Evolutionary conservation across 2,888 invertebrate species (phyloP).

Genomic region (Yponomeuta malinellus): DNA sequence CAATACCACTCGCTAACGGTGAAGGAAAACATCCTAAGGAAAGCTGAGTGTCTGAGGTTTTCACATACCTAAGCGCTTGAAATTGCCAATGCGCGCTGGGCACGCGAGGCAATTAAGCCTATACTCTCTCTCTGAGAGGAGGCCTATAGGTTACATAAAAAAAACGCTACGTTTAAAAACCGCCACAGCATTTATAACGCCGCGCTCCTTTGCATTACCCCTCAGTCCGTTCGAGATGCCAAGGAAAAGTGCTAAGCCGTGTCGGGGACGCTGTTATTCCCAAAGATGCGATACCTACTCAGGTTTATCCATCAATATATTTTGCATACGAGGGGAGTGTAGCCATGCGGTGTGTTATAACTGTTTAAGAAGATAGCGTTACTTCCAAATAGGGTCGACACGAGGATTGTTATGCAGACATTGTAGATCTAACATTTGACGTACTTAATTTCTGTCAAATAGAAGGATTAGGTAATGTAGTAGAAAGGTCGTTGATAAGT

Average conservation of each 20-base stretch:
- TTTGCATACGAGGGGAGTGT: constrained; percentile 50
- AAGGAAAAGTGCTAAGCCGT: constrained; percentile 74
- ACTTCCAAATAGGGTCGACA: background rate
- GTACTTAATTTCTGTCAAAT: no score
- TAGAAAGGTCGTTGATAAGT: no score
- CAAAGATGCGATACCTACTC: constrained; percentile 52
- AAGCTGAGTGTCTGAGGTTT: no score
- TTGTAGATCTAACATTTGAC: no score
- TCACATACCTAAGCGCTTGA: no score
- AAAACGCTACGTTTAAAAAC: background rate
- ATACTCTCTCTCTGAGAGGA: no score
- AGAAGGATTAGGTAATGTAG: no score
- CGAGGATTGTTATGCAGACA: background rate
- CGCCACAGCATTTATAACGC: background rate
- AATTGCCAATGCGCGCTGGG: no score
- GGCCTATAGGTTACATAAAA: no score
- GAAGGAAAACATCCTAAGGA: no score
- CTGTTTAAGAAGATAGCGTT: background rate
- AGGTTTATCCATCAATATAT: constrained; percentile 72
- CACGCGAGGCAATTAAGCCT: no score
- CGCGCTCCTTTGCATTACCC: background rate
- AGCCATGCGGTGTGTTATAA: background rate
- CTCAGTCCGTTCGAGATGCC: background rate
- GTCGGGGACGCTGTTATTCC: constrained; percentile 64
- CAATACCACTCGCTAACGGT: no score